Base-by-base conservation (phyloP, 2,888 invertebrate genomes). In the Cephus sareptanus region DNA sequence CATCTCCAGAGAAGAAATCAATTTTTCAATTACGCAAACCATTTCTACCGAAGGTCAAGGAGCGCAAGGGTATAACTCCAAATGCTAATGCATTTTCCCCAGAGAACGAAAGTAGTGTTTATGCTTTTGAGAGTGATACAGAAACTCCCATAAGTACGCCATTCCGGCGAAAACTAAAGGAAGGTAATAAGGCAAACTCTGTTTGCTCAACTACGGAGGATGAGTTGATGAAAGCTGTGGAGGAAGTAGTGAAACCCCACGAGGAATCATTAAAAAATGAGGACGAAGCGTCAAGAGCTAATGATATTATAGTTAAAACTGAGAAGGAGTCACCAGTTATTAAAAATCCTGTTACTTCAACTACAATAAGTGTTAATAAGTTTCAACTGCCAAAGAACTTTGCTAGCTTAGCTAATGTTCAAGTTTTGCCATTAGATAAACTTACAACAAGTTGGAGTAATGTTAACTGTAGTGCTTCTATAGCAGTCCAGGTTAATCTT, bases 81-180 rank as follows among this genome's bases (percentile, higher is more conserved):
- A 93, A 92, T 84, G 91, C 93, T 4, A 94, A 92, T 85, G 95
- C 95, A 0, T 95, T 95, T 89, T 95, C 94, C 0, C 94, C 94
- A 0, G 94, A 94, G 83, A 95, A 95, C 86, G 95, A 95, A 87
- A 94, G 94, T 80, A 95, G 95, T 79, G 94, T 95, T 30, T 95
- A 95, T 85, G 95, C 95, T 3, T 95, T 95, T 87, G 95, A 95
- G 82, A 94, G 94, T 81, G 95, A 95, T 73, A 93, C 93, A 40
- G 95, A 95, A 79, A 92, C 93, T 31, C 92, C 92, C 1, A 90
- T 93, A 34, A 93, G 92, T 78, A 94, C 94, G 30, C 94, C 94
- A 1, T 95, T 95, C 87, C 89, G 91, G 81, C 84, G 90, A 78
- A 91, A 90, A 85, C 83, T 85, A 75, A 91, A 90, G 75, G 92